phyloP scores from a whole-genome alignment of 2,888 invertebrate genomes.

The Apeira syringaria region DNA sequence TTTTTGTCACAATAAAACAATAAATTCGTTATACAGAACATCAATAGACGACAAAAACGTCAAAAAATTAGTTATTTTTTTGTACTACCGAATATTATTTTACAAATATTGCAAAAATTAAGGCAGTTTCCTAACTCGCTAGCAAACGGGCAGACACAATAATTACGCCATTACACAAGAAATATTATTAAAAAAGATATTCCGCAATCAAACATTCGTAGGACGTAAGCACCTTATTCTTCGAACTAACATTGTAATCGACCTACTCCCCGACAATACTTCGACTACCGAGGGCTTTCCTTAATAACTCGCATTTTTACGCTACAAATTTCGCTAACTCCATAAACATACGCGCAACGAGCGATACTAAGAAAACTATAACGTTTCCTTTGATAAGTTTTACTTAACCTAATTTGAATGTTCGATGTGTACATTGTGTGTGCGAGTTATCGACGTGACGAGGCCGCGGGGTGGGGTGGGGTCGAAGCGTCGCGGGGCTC shows the following conservation, averaged over 20 bases:
- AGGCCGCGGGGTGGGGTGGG: slow-evolving; percentile 12
- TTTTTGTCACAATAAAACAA: slow-evolving; percentile 49
- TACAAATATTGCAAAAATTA: slow-evolving; percentile 51
- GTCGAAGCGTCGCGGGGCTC: slow-evolving; percentile 3
- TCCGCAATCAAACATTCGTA: slow-evolving; percentile 51
- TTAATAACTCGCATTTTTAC: slow-evolving; percentile 28
- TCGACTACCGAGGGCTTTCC: slow-evolving; percentile 26
- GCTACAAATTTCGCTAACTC: slow-evolving; percentile 22
- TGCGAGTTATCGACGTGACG: slow-evolving; percentile 27
- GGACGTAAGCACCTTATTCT: slow-evolving; percentile 65
- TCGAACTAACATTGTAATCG: slow-evolving; percentile 43
- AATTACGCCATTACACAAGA: slow-evolving; percentile 40
- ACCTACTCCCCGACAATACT: slow-evolving; percentile 32
- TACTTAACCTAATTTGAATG: slow-evolving; percentile 32
- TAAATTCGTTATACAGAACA: slow-evolving; percentile 72
- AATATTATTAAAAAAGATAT: slow-evolving; percentile 34
- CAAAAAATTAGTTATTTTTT: slow-evolving; percentile 49
- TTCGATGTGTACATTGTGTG: slow-evolving; percentile 33
- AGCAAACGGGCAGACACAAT: slow-evolving; percentile 38
- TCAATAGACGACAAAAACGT: slow-evolving; percentile 53
- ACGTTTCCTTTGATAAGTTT: slow-evolving; percentile 51
- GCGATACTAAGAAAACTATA: slow-evolving; percentile 53
- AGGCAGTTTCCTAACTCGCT: slow-evolving; percentile 47
- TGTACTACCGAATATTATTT: slow-evolving; percentile 67
- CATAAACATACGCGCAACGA: slow-evolving; percentile 31